Percentiles rank a stretch among this genome's conserved stretches.
Evolutionary conservation across 2,888 invertebrate genomes (phyloP).

Genomic region (Scaptomyza parva): DNA sequence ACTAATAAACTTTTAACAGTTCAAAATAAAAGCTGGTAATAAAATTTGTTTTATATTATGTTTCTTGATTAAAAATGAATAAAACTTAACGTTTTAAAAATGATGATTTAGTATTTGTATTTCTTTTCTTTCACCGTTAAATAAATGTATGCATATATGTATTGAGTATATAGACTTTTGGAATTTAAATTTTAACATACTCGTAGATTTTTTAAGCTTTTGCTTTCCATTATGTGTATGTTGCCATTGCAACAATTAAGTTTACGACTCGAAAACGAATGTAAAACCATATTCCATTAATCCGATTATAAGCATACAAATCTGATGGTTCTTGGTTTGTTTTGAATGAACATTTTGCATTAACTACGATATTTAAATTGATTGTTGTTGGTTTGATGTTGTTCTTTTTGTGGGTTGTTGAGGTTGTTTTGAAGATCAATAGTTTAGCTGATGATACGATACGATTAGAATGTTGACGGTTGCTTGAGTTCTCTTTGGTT

Average conservation of each 20-base stretch:
- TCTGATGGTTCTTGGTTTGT: no score
- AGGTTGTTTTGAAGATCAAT: constrained; percentile 60
- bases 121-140: constrained; percentile 30
- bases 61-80: constrained; percentile 46
- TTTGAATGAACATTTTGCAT: constrained; percentile 67
- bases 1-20: constrained; percentile 64
- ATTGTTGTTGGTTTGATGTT: constrained; percentile 67
- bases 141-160: constrained; percentile 33
- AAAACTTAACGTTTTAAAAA: constrained; percentile 62
- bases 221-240: constrained; percentile 16
- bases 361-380: constrained; percentile 75
- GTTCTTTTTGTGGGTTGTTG: constrained; percentile 48
- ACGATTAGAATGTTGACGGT: constrained; percentile 72
- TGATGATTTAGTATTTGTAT: constrained; percentile 31
- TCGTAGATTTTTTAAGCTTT: constrained; percentile 51
- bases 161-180: constrained; percentile 66
- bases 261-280: constrained; percentile 43
- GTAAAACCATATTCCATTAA: constrained; percentile 34
- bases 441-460: constrained; percentile 66
- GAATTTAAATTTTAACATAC: constrained; percentile 53
- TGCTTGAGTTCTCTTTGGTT: constrained; percentile 73
- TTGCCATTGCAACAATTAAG: constrained; percentile 63
- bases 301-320: constrained; percentile 19
- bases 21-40: constrained; percentile 26
- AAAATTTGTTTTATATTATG: constrained; percentile 12